Evolutionary conservation across 2,888 invertebrate species (phyloP).

Genomic region (Timandra comae): DNA sequence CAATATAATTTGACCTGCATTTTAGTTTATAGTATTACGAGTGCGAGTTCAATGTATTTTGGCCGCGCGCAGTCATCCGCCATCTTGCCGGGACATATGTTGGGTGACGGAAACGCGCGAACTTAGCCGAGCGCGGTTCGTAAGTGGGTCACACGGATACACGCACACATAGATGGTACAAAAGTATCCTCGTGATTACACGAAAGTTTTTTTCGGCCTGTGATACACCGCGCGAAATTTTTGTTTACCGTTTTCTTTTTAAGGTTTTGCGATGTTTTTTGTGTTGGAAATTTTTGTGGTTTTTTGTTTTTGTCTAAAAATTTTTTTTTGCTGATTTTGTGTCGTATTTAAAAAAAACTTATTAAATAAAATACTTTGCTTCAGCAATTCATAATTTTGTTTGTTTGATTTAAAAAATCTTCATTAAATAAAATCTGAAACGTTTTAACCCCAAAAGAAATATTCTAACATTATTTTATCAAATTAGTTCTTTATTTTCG

Average conservation of each 20-base stretch:
- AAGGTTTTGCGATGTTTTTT: not conserved
- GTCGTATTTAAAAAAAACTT: too few relatives aligned
- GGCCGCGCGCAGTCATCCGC: constrained; percentile 39
- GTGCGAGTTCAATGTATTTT: constrained; percentile 41
- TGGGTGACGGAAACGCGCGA: constrained; percentile 59
- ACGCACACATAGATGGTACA: constrained; percentile 46
- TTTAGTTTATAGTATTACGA: constrained; percentile 4
- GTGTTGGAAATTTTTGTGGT: too few relatives aligned
- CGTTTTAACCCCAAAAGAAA: too few relatives aligned
- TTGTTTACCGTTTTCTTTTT: constrained; percentile 5
- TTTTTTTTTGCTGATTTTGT: too few relatives aligned
- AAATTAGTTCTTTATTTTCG: too few relatives aligned
- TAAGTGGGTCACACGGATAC: constrained; percentile 72
- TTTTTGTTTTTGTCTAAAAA: too few relatives aligned
- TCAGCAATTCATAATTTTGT: too few relatives aligned
- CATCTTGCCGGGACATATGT: constrained; percentile 44
- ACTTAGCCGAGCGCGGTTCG: constrained; percentile 55
- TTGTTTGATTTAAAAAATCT: too few relatives aligned
- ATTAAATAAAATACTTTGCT: too few relatives aligned
- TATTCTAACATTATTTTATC: too few relatives aligned
- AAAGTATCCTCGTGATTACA: constrained; percentile 43
- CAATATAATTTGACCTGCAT: not conserved
- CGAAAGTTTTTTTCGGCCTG: constrained; percentile 42
- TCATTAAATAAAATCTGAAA: too few relatives aligned
- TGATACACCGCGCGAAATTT: constrained; percentile 39